Evolutionary conservation across 2,113 vertebrate genomes (phyloP).

Genomic region (Perca schrenkii): DNA sequence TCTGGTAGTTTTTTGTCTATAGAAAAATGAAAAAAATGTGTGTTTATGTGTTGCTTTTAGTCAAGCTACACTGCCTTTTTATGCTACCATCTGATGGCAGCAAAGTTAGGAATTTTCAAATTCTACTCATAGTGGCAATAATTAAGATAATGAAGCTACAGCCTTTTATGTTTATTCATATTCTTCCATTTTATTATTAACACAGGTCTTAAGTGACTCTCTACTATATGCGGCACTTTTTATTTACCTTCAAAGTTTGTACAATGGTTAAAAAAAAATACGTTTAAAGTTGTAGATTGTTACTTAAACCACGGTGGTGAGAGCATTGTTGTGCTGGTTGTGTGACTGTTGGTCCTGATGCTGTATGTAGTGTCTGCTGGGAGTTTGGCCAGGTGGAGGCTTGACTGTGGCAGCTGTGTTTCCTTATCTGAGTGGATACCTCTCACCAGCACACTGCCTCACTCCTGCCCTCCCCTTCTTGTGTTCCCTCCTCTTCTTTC

Average conservation of each 20-base stretch:
- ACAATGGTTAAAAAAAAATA: background rate
- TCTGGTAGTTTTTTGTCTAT: background rate
- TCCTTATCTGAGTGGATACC: conserved; percentile 52
- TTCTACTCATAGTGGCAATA: background rate
- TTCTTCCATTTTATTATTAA: background rate
- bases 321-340: conserved; percentile 12
- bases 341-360: conserved; percentile 25
- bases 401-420: conserved; percentile 48
- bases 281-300: conserved; percentile 35
- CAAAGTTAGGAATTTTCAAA: background rate
- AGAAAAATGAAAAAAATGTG: background rate
- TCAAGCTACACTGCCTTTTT: background rate
- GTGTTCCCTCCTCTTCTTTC: conserved; percentile 31
- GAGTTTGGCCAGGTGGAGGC: conserved; percentile 46
- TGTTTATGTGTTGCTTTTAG: background rate
- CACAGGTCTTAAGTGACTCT: background rate
- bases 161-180: background rate
- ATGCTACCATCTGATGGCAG: background rate
- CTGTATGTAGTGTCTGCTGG: conserved; percentile 11
- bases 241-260: background rate
- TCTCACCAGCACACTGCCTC: conserved; percentile 60
- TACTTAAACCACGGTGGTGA: conserved; percentile 17
- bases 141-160: background rate
- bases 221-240: background rate
- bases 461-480: conserved; percentile 32